phyloP scores from a whole-genome alignment of 2,797 vertebrate genomes.

The Labeo calbasu region DNA sequence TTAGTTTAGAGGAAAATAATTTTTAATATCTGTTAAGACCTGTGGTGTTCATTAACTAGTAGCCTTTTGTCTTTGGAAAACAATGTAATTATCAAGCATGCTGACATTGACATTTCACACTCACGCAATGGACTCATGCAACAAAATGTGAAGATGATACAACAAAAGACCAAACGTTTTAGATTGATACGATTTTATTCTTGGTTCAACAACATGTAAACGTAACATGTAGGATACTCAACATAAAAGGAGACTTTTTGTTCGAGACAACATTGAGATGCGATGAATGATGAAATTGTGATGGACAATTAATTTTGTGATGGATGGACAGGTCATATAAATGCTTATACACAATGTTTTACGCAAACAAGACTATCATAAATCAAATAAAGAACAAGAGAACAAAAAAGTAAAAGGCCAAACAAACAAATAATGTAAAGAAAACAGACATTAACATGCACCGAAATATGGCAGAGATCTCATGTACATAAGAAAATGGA shows the following conservation, averaged over 20 bases:
- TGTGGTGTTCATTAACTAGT: neutral
- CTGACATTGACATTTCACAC: constrained; percentile 42
- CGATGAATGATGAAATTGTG: constrained; percentile 56
- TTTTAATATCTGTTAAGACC: neutral
- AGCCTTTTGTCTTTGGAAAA: neutral
- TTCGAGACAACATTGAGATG: constrained; percentile 60
- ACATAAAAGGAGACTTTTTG: constrained; percentile 29
- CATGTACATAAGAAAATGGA: constrained; percentile 23
- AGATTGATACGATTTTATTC: constrained; percentile 80
- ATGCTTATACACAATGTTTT: constrained; percentile 48
- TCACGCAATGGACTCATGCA: constrained; percentile 53
- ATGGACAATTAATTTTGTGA: constrained; percentile 45
- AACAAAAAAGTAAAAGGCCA: constrained; percentile 39
- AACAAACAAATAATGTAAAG: constrained; percentile 51
- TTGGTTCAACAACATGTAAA: constrained; percentile 45
- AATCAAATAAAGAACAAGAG: constrained; percentile 64
- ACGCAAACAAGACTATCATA: constrained; percentile 56
- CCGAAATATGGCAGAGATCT: constrained; percentile 55
- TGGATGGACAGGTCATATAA: constrained; percentile 37
- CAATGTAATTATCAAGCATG: constrained; percentile 12
- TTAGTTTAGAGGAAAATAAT: neutral
- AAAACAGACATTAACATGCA: constrained; percentile 68
- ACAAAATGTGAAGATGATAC: constrained; percentile 64
- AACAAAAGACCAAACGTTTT: constrained; percentile 70
- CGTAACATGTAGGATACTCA: constrained; percentile 33